These are phyloP conservation scores for Crotalus helleri DNA, from an alignment of 2,113 vertebrate genomes.

Conservation along the genomic window DNA sequence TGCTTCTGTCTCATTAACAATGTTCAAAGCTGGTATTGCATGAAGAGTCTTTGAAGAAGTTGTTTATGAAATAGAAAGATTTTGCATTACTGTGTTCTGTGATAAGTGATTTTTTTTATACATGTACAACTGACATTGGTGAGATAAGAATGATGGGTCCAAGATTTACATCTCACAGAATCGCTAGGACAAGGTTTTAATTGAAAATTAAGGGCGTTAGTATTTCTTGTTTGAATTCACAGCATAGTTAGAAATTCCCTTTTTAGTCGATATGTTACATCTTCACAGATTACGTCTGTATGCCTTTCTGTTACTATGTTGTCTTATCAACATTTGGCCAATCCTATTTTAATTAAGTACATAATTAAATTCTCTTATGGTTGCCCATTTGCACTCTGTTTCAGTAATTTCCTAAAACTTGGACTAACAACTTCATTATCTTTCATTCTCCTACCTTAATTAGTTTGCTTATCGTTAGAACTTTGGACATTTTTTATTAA, in stretches of 20 bases:
- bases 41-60: slow-evolving; percentile 21
- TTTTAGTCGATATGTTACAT: background rate
- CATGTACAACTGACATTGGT: background rate
- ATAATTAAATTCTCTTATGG: background rate
- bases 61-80: slow-evolving; percentile 7
- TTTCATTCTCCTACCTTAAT: background rate
- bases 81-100: background rate
- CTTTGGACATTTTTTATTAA: background rate
- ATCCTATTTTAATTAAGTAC: slow-evolving; percentile 21
- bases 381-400: background rate
- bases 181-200: background rate
- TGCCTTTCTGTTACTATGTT: background rate
- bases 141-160: background rate
- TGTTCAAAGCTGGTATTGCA: slow-evolving; percentile 20
- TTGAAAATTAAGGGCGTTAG: background rate
- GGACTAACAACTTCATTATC: slow-evolving; percentile 15
- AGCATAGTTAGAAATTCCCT: slow-evolving; percentile 14
- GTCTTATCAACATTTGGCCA: slow-evolving; percentile 30
- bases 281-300: background rate
- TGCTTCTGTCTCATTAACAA: slow-evolving; percentile 31
- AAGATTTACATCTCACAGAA: background rate
- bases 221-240: slow-evolving; percentile 25
- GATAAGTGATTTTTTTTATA: background rate
- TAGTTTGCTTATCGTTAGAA: background rate
- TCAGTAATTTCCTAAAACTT: slow-evolving; percentile 10